Conservation (phyloP, 2,888 invertebrate species). For the Caradrina kadenii region DNA sequence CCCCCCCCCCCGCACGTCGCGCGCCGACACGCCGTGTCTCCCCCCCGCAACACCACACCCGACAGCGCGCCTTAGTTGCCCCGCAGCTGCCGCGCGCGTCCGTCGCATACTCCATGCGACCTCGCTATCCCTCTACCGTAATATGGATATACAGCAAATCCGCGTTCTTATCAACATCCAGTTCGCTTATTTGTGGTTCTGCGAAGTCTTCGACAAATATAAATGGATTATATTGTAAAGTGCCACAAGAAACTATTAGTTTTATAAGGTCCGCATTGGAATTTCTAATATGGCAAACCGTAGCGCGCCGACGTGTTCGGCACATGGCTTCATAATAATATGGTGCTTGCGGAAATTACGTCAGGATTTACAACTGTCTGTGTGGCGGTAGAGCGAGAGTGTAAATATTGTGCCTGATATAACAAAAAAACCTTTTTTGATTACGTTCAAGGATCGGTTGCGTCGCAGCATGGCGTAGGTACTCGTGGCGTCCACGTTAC, state of each 20-base stretch:
- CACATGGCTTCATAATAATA: conserved; percentile 88
- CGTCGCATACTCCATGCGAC: conserved; percentile 89
- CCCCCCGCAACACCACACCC: conserved; percentile 67
- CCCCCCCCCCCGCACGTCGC: conserved; percentile 63
- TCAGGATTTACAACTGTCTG: conserved; percentile 74
- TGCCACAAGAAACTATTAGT: conserved; percentile 78
- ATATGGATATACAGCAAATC: conserved; percentile 90
- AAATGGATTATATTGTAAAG: conserved; percentile 91
- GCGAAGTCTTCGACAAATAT: conserved; percentile 88
- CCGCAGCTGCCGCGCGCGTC: conserved; percentile 88
- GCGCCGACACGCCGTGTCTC: conserved; percentile 58
- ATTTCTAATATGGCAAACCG: conserved; percentile 86
- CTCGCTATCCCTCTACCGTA: conserved; percentile 81
- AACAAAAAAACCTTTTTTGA: conserved; percentile 53
- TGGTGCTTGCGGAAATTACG: conserved; percentile 84
- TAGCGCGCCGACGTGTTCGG: conserved; percentile 87
- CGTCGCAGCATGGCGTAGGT: conserved; percentile 74
- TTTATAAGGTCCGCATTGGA: conserved; percentile 89
- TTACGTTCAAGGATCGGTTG: conserved; percentile 58
- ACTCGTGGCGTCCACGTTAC: conserved; percentile 88
- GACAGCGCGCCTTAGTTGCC: conserved; percentile 81
- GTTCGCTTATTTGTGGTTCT: conserved; percentile 89
- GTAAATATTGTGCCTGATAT: conserved; percentile 70
- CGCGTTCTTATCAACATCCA: conserved; percentile 87
- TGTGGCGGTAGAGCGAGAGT: conserved; percentile 77